A percentile compares a stretch with the other conserved stretches of the same genome.
Evolutionary conservation across 1,140 invertebrate genomes (phyloP).

Genomic region (Drosophila sproati): DNA sequence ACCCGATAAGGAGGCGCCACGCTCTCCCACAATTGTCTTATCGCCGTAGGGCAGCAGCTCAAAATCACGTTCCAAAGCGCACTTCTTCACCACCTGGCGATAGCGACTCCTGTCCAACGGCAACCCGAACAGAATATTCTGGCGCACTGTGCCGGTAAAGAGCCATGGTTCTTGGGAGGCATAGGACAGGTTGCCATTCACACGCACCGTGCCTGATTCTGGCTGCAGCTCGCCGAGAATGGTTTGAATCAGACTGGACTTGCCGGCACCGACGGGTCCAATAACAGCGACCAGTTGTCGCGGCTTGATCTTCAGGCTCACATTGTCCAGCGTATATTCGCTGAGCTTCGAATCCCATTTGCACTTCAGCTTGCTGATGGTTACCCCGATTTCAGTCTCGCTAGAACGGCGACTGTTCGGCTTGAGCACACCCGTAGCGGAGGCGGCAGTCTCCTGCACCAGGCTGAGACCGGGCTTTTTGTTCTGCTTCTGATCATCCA

Average conservation of each 20-base stretch:
- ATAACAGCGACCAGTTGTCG: slow-evolving; percentile 89
- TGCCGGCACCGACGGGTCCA: slow-evolving; percentile 91
- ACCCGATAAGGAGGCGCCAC: slow-evolving; percentile 93
- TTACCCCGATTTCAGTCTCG: slow-evolving; percentile 51
- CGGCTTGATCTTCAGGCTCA: slow-evolving; percentile 87
- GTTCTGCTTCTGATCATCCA: slow-evolving; percentile 59
- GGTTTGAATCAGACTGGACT: slow-evolving; percentile 92
- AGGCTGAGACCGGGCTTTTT: slow-evolving; percentile 33
- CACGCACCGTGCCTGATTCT: slow-evolving; percentile 87
- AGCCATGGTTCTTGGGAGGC: slow-evolving; percentile 97
- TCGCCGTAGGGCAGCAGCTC: slow-evolving; percentile 91
- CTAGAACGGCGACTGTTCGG: slow-evolving; percentile 58
- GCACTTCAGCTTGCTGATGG: slow-evolving; percentile 73
- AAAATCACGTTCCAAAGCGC: slow-evolving; percentile 92
- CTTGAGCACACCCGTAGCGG: slow-evolving; percentile 59
- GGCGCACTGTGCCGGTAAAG: slow-evolving; percentile 90
- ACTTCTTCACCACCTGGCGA: slow-evolving; percentile 90
- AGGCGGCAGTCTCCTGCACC: slow-evolving; percentile 48
- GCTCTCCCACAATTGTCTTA: slow-evolving; percentile 93
- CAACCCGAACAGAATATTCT: slow-evolving; percentile 96
- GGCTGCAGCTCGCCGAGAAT: slow-evolving; percentile 92
- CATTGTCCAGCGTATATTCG: slow-evolving; percentile 86
- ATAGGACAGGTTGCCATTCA: slow-evolving; percentile 93
- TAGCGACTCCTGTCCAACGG: slow-evolving; percentile 90
- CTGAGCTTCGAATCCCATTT: slow-evolving; percentile 83